Evolutionary conservation across 2,888 invertebrate genomes (phyloP), one percentile per base, ranked within the genome.

Genomic region (Scelioninae gen. 2): DNA sequence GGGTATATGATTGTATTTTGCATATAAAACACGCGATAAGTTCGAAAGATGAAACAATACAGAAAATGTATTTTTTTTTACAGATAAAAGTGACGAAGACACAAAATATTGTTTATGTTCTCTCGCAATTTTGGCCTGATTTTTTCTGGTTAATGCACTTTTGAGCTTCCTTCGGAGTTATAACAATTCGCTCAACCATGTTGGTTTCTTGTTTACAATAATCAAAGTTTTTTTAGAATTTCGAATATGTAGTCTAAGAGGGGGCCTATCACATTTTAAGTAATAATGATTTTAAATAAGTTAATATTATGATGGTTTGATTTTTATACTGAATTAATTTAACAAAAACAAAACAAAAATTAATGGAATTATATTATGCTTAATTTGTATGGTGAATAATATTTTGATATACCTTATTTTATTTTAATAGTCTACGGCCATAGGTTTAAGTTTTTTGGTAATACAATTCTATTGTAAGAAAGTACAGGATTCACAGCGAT

Each of bases 1-100:
- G 31, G 18, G 3, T 13, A 45, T 19, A 61, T 39, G 45, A 37
- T 65, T 61, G 39, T 39, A 55, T 13, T 39, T 65, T 53, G 37
- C 46, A 55, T 28, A 65, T 18, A 45, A 61, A 65, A 55, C 55
- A 67, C 65, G 55, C 55, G 60, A 60, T 60, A n/a, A 33, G 43
- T 53, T 58, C 22, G 31, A 43, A 43, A 43, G 19, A 15, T 10
- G 33, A 58, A 68, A 35, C 58, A 58, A 52, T 68, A 58, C 9
- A 13, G 37, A 58, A 58, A 58, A 58, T 68, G 50, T 16, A 52
- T 57, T 18, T 25, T 33, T n/a, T 45, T 58, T n/a, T 48, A 39
- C 39, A 22, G 13, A 41, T 35, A 11, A 22, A 22, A 60, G 9
- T 10, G 13, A 16, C 9, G 16, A 28, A 5, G 28, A 52, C 39